Evolutionary conservation across 2,888 invertebrate genomes (phyloP), one percentile per base, ranked within the genome.

Genomic region (Trissolcus brochymenae): DNA sequence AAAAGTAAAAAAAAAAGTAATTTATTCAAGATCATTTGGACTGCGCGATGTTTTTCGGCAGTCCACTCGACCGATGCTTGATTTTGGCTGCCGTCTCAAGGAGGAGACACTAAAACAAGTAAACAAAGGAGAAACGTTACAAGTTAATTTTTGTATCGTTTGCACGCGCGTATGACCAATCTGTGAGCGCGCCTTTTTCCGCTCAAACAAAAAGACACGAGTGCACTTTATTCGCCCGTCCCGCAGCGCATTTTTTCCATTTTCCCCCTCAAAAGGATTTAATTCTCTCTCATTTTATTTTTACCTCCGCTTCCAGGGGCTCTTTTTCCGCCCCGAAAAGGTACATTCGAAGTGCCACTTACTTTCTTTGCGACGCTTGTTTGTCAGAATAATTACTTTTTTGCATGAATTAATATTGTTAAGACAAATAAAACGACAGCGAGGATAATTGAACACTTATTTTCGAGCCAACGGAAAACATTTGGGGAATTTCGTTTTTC

Each of bases 331-430:
- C n/a, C 59, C 70, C 56, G 50, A 67, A 65, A 76, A 70, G 76
- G 71, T 65, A 66, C 62, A 55, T 67, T 59, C 57, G 40, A 46
- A 76, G 68, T 64, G 54, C 54, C 72, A 72, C 64, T 73, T 77
- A 64, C 61, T 56, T 59, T 60, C 68, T 56, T 64, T 55, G 62
- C 46, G 55, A 53, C 56, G 50, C 73, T 67, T 60, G 65, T 73
- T 73, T 78, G 77, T 73, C 66, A 61, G 66, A 66, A 73, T 78
- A 78, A 78, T 73, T 78, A 66, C 66, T 60, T 78, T 76, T 67
- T 74, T 78, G 61, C 60, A 65, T 73, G 72, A 66, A 73, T 73
- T 73, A 73, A 66, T 73, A 66, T 73, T 59, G 13, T 50, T 29
- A 66, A 73, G 65, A 54, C 50, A 60, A 72, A 55, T 56, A 71